Base-by-base conservation (phyloP, 1,140 invertebrate genomes). In the Drosophila yakuba region DNA sequence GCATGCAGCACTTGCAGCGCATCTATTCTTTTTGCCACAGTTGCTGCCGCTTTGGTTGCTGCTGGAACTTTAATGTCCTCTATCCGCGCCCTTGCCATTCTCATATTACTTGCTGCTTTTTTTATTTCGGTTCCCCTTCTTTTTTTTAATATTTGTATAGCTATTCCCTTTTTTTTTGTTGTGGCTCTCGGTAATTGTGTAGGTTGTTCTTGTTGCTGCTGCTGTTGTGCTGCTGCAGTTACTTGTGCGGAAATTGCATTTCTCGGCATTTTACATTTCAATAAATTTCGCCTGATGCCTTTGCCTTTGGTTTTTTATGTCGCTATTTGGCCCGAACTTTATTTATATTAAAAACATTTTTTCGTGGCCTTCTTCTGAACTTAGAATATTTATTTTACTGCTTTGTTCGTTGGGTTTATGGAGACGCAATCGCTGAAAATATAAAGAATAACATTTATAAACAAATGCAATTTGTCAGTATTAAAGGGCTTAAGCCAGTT, bases 201-300 rank as follows among this genome's bases (percentile, higher is more conserved):
- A 64, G 32, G 32, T 32, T 35, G 8, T 20, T 20, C 11, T 45
- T 45, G 43, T 20, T 68, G 44, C 48, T 83, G 51, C 23, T 64
- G 39, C 58, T 69, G 55, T 47, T 74, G 23, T 36, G 59, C 59
- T 60, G 80, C 66, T 60, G 80, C 66, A 66, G 63, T 78, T 86
- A 74, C 60, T 77, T 69, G 59, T 66, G 66, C 75, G 78, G 83
- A 88, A 86, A 88, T 86, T 86, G 83, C 83, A 86, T 86, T 86
- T 86, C 83, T 89, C 84, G 77, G 84, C 66, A 88, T 77, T 86
- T 86, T 77, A 79, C 72, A 86, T 83, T 86, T 86, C 83, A 86
- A 86, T 86, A 86, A 83, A 88, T 86, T 88, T 64, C 14, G 47
- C 41, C 50, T 38, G 51, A 77, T 75, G 79, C 67, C 51, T 39